These are phyloP conservation scores for Melitaea athalia DNA, from an alignment of 2,888 invertebrate genomes.

Conservation along the genomic window DNA sequence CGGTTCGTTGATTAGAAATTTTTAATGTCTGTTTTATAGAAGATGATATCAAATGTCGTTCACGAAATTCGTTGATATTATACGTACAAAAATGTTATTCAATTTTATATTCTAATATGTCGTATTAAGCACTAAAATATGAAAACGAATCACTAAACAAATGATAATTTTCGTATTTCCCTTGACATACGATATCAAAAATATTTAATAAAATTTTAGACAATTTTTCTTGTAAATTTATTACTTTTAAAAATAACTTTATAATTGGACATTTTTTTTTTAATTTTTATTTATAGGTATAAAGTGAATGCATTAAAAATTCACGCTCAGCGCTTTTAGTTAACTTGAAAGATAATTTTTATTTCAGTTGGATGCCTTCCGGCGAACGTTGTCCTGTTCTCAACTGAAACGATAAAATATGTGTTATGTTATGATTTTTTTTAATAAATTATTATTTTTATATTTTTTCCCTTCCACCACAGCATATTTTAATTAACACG, in stretches of 20 bases:
- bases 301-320: slow-evolving; percentile 5
- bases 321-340: slow-evolving; percentile 15
- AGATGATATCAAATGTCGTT: background rate
- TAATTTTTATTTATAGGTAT: background rate
- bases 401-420: background rate
- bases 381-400: background rate
- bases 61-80: too few relatives aligned
- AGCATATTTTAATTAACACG: too few relatives aligned
- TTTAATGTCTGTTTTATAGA: background rate
- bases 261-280: background rate
- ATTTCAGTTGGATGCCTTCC: background rate
- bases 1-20: background rate
- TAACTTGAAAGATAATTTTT: slow-evolving; percentile 22
- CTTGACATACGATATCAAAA: too few relatives aligned
- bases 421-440: background rate
- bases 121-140: too few relatives aligned
- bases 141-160: too few relatives aligned
- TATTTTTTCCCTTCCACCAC: too few relatives aligned
- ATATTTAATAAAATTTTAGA: too few relatives aligned
- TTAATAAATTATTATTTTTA: too few relatives aligned
- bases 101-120: too few relatives aligned
- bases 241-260: too few relatives aligned
- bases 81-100: too few relatives aligned
- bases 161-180: too few relatives aligned
- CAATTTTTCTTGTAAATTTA: background rate